Percentiles rank a stretch among this genome's conserved stretches.
Evolutionary conservation across 92 coral and sea anemone species (phyloP).

Genomic region (Heteractis magnifica): DNA sequence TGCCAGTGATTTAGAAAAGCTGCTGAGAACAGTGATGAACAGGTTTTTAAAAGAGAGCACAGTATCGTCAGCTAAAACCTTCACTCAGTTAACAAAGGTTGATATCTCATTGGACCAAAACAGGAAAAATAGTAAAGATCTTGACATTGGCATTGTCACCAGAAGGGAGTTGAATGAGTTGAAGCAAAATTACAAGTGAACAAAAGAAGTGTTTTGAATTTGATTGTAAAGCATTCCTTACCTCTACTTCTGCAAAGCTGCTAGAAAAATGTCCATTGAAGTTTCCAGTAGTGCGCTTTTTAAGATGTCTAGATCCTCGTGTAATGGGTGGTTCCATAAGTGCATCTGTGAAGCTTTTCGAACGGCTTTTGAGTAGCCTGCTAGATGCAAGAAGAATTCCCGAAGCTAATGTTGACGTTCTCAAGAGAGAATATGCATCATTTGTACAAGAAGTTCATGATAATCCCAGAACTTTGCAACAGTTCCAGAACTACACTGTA

Average conservation of each 20-base stretch:
- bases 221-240: slow-evolving; percentile 56
- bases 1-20: slow-evolving; percentile 62
- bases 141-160: slow-evolving; percentile 69
- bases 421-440: slow-evolving; percentile 59
- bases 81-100: slow-evolving; percentile 50
- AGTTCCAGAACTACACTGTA: slow-evolving; percentile 39
- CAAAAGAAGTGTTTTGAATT: slow-evolving; percentile 58
- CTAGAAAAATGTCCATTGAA: slow-evolving; percentile 67
- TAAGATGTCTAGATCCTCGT: slow-evolving; percentile 54
- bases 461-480: slow-evolving; percentile 44
- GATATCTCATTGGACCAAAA: slow-evolving; percentile 58
- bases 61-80: slow-evolving; percentile 44
- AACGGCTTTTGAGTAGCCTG: slow-evolving; percentile 51
- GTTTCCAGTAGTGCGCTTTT: not conserved
- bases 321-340: slow-evolving; percentile 53
- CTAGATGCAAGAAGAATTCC: slow-evolving; percentile 45
- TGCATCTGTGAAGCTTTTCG: slow-evolving; percentile 56
- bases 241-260: slow-evolving; percentile 52
- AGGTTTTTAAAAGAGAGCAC: slow-evolving; percentile 58
- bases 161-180: slow-evolving; percentile 51
- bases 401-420: slow-evolving; percentile 47
- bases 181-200: slow-evolving; percentile 42
- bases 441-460: slow-evolving; percentile 51
- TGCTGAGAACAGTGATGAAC: slow-evolving; percentile 62
- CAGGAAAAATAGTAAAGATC: slow-evolving; percentile 39